Base-by-base conservation (phyloP, 2,113 vertebrate species). In the Orycteropus afer region DNA sequence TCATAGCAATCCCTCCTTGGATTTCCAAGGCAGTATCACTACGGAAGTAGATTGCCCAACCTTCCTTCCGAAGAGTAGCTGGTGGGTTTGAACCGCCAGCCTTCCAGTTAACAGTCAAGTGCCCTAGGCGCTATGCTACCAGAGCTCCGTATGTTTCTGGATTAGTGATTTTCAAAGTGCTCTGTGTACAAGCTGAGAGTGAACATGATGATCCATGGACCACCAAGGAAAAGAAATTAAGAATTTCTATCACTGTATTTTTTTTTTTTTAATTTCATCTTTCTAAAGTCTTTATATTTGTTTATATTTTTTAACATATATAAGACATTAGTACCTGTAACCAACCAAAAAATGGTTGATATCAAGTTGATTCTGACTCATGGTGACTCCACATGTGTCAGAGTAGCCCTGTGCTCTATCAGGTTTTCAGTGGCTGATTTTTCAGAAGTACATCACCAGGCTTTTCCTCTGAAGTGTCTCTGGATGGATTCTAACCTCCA, bases 201-300 rank as follows among this genome's bases (percentile, higher is more conserved):
- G 2, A 22, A 40, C 13, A 5, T 11, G 12, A 51, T 49, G 18
- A 86, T 42, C 45, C 42, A 73, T 2, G 4, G 7, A 37, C 22
- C 4, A 13, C 0, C 15, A 4, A 69, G 79, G 27, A 7, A n/a
- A 85, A 80, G 84, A 91, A 80, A 59, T 49, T 74, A 49, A 47
- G 27, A 86, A 85, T 4, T 84, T 34, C n/a, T 65, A 59, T 80
- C 67, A 73, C 12, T 84, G 37, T 65, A 13, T 65, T 65, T 9
- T 65, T 32, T 57, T 22, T 5, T 14, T 57, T 79, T 84, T 34
- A 29, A 95, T 49, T 25, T 78, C 22, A 69, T 55, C 27, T 25
- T 96, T 77, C 87, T 77, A 23, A 76, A 90, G 57, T 27, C 37
- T 89, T 91, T 42, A n/a, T 27, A 53, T 81, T 51, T 85, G n/a